These are phyloP conservation scores for Osmoderma eremita DNA, from an alignment of 2,888 invertebrate species.

Conservation along the genomic window DNA sequence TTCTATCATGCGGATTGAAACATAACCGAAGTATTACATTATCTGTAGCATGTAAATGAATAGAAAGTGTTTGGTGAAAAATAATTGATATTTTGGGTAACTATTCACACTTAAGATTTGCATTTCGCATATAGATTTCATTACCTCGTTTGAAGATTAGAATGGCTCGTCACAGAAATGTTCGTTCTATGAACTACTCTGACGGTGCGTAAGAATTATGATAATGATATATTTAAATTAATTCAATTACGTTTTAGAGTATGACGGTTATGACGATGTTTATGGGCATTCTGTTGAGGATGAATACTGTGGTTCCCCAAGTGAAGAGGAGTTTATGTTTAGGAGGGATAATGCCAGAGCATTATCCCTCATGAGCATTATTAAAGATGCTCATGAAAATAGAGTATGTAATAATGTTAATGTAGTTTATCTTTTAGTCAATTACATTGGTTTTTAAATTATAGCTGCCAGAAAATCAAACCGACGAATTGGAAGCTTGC, in stretches of 20 bases:
- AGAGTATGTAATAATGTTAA: constrained; percentile 17
- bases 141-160: too few relatives aligned
- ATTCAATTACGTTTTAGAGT: constrained; percentile 70
- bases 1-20: too few relatives aligned
- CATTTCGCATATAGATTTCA: too few relatives aligned
- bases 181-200: constrained; percentile 84
- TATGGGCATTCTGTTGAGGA: constrained; percentile 96
- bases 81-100: too few relatives aligned
- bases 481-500: constrained; percentile 82
- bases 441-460: constrained; percentile 5
- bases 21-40: too few relatives aligned
- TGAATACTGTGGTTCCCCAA: constrained; percentile 89
- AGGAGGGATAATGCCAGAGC: constrained; percentile 74
- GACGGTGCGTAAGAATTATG: constrained; percentile 68
- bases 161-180: constrained; percentile 90
- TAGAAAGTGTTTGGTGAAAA: too few relatives aligned
- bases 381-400: constrained; percentile 69
- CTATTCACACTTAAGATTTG: too few relatives aligned
- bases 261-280: constrained; percentile 88
- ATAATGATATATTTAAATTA: constrained; percentile 38
- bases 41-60: too few relatives aligned
- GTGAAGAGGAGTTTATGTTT: constrained; percentile 85
- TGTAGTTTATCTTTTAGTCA: too few relatives aligned
- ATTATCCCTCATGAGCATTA: too few relatives aligned
- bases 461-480: constrained; percentile 72